Conservation (phyloP, 2,888 invertebrate genomes). For the Antheraea yamamai region DNA sequence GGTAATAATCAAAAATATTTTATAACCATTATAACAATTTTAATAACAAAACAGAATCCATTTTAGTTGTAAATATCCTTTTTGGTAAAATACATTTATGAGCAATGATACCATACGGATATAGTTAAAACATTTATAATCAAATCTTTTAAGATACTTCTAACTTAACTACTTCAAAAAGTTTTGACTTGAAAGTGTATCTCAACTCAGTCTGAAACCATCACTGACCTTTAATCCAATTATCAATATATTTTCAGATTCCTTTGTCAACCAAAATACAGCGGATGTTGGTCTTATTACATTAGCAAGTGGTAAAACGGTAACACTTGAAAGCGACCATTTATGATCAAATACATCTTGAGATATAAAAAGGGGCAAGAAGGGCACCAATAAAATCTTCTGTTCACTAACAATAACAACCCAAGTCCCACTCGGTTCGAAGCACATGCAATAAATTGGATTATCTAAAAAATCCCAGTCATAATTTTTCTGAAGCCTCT, state of each 20-base stretch:
- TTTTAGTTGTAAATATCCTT: too few species aligned
- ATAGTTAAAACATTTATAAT: too few species aligned
- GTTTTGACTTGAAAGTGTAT: too few species aligned
- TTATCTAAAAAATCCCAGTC: slow-evolving; percentile 77
- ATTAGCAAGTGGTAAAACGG: slow-evolving; percentile 66
- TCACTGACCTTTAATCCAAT: slow-evolving; percentile 85
- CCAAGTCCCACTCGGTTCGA: slow-evolving; percentile 92
- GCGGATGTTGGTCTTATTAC: slow-evolving; percentile 82
- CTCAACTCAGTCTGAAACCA: background rate
- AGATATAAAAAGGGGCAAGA: slow-evolving; percentile 71
- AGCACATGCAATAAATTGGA: slow-evolving; percentile 87
- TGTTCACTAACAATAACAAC: slow-evolving; percentile 84
- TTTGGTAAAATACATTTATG: too few species aligned
- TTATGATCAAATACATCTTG: slow-evolving; percentile 72
- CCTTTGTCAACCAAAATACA: slow-evolving; percentile 90
- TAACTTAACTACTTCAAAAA: too few species aligned
- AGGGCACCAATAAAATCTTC: slow-evolving; percentile 75
- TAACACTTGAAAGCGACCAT: slow-evolving; percentile 76
- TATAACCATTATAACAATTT: too few species aligned
- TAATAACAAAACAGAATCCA: too few species aligned
- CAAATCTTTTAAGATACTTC: too few species aligned
- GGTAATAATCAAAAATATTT: too few species aligned
- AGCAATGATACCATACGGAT: too few species aligned
- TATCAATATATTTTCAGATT: slow-evolving; percentile 86
- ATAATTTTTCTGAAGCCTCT: slow-evolving; percentile 65